phyloP scores from a whole-genome alignment of 2,797 vertebrate species.

The Xenops minutus region DNA sequence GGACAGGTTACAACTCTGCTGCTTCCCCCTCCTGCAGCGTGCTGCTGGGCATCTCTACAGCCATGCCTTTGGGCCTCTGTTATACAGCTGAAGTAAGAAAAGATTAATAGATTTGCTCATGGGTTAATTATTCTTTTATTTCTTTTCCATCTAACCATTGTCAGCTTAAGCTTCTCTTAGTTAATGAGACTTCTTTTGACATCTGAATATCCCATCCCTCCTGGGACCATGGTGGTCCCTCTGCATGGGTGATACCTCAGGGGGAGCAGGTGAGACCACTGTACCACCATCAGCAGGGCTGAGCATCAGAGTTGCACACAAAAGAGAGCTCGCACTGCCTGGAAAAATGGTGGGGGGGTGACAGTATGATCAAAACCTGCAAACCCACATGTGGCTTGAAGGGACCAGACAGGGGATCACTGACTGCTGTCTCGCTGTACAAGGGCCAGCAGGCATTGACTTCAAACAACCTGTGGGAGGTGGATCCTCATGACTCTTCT shows the following conservation, averaged over 20 bases:
- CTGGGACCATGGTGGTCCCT: neutral
- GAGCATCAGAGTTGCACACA: neutral
- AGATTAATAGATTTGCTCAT: neutral
- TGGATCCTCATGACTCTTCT: neutral
- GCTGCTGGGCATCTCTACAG: neutral
- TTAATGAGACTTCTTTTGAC: neutral
- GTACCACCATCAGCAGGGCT: neutral
- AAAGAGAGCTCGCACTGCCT: neutral
- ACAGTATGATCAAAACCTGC: constrained; percentile 9
- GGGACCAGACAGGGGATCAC: neutral
- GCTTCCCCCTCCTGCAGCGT: neutral
- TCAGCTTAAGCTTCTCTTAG: neutral
- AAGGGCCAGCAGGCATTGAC: neutral
- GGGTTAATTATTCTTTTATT: neutral
- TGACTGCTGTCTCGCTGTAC: neutral
- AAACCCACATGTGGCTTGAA: neutral
- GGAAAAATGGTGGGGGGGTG: neutral
- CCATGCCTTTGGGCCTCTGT: neutral
- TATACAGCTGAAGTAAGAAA: neutral
- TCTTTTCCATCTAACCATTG: neutral
- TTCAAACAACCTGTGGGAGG: neutral
- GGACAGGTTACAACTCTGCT: neutral
- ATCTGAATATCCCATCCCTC: neutral
- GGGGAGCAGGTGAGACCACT: neutral
- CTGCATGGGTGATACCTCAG: neutral